A percentile compares a stretch with the other conserved stretches of the same genome.
phyloP scores from a whole-genome alignment of 2,888 invertebrate genomes.

The Cheilosia urbana region DNA sequence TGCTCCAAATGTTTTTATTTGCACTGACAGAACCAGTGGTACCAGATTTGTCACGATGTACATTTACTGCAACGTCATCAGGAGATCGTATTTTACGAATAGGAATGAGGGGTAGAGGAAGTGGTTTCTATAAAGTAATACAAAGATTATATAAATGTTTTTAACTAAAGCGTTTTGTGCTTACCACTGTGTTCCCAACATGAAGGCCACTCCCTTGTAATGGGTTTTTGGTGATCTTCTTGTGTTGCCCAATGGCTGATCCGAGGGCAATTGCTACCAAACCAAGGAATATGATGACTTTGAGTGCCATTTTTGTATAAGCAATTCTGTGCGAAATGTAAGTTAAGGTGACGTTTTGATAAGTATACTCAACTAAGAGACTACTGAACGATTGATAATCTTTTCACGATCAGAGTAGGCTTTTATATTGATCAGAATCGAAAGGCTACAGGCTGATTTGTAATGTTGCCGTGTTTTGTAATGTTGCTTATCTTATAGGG shows the following conservation, averaged over 20 bases:
- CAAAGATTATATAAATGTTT: too few relatives aligned
- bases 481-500: slow-evolving; percentile 8
- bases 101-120: not conserved
- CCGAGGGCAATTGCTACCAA: slow-evolving; percentile 9
- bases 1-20: slow-evolving; percentile 22
- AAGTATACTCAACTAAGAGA: not conserved
- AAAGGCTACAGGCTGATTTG: too few relatives aligned
- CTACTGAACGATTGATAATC: slow-evolving; percentile 5
- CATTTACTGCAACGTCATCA: not conserved
- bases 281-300: slow-evolving; percentile 13
- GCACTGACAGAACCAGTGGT: slow-evolving; percentile 16
- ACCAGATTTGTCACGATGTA: slow-evolving; percentile 31
- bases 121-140: not conserved
- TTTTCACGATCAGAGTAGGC: not conserved
- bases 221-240: too few relatives aligned
- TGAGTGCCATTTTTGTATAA: slow-evolving; percentile 14
- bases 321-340: too few relatives aligned
- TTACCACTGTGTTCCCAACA: too few relatives aligned
- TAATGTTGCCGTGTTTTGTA: too few relatives aligned
- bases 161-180: too few relatives aligned
- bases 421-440: not conserved
- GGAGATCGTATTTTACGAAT: slow-evolving; percentile 16
- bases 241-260: not conserved
- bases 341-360: not conserved
- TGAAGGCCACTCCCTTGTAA: too few relatives aligned